Evolutionary conservation across 2,888 invertebrate species (phyloP).

Genomic region (Sarcophaga subvicina): DNA sequence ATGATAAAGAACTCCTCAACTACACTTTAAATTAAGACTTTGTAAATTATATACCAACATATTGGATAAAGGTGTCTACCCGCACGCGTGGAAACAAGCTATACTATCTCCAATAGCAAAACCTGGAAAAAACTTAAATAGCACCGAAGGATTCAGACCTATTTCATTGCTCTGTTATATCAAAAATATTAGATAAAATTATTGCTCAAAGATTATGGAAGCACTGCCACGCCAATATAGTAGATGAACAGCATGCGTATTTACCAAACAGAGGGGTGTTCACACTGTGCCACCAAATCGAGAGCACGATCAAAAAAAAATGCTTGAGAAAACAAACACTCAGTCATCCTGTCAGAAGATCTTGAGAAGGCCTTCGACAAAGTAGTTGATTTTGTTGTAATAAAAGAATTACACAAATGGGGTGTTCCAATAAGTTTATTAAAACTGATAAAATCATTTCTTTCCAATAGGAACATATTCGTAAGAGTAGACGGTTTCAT

Average conservation of each 20-base stretch:
- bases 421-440: too few species aligned
- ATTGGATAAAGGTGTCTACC: constrained; percentile 18
- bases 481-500: constrained; percentile 30
- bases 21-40: constrained; percentile 16
- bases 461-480: not conserved
- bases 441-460: too few species aligned
- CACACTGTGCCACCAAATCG: constrained; percentile 30
- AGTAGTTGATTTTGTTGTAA: too few species aligned
- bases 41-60: constrained; percentile 33
- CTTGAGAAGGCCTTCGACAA: too few species aligned
- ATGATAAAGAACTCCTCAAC: constrained; percentile 28
- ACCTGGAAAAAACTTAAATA: constrained; percentile 24
- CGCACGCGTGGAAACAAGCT: constrained; percentile 40
- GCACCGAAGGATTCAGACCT: not conserved
- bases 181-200: constrained; percentile 46
- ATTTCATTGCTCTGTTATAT: constrained; percentile 21
- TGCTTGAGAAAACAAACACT: too few species aligned
- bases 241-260: constrained; percentile 32
- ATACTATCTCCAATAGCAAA: constrained; percentile 34
- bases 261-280: constrained; percentile 14
- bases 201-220: constrained; percentile 22
- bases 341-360: too few species aligned
- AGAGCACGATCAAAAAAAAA: not conserved
- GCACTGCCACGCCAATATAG: not conserved
- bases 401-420: not conserved